Evolutionary conservation across 92 coral and sea anemone species (phyloP).

Genomic region (Palythoa caribaeorum): DNA sequence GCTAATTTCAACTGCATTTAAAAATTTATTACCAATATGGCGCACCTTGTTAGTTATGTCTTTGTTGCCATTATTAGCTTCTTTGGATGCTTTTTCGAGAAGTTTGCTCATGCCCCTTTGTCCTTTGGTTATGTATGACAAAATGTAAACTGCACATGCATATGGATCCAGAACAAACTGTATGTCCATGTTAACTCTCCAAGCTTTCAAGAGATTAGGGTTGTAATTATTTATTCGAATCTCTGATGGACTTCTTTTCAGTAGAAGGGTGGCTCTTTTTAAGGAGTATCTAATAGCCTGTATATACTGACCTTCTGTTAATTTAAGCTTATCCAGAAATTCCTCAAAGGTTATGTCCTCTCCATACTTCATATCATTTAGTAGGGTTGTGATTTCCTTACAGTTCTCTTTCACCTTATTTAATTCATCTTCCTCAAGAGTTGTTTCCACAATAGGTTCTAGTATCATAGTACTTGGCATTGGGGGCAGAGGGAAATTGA

Average conservation of each 20-base stretch:
- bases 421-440: constrained; percentile 40
- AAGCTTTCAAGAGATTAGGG: constrained; percentile 46
- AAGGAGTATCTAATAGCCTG: constrained; percentile 52
- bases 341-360: constrained; percentile 57
- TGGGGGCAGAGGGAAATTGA: constrained; percentile 67
- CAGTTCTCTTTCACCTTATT: constrained; percentile 31
- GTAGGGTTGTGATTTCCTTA: constrained; percentile 39
- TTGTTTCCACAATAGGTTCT: constrained; percentile 43
- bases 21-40: constrained; percentile 62
- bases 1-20: constrained; percentile 64
- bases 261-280: constrained; percentile 56
- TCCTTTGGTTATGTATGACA: constrained; percentile 52
- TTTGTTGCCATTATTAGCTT: constrained; percentile 48
- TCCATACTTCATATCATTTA: constrained; percentile 56
- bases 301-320: constrained; percentile 11
- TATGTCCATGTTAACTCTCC: constrained; percentile 5
- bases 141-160: constrained; percentile 47
- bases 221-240: constrained; percentile 58
- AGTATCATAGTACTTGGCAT: constrained; percentile 60
- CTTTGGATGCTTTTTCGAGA: constrained; percentile 48
- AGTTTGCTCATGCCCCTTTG: constrained; percentile 62
- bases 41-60: constrained; percentile 31
- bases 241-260: constrained; percentile 50
- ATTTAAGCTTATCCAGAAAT: constrained; percentile 59
- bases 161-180: constrained; percentile 42